Percentiles rank a stretch among this genome's conserved stretches.
phyloP scores from a whole-genome alignment of 2,888 invertebrate species.

The Euproctis similis region DNA sequence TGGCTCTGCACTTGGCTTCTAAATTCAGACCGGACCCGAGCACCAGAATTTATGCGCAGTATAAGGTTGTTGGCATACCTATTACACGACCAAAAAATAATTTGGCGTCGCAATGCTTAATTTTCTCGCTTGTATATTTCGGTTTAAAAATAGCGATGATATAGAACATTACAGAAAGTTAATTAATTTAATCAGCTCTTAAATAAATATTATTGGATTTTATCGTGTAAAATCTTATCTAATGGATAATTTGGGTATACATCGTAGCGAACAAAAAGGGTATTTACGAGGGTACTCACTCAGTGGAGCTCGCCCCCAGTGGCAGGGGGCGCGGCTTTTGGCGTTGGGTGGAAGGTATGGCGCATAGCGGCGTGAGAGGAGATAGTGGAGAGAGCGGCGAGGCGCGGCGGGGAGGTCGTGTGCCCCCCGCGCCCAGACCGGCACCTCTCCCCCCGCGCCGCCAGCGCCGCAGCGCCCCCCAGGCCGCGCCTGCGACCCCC shows the following conservation, averaged over 20 bases:
- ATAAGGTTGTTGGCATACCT: too few species aligned
- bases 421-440: neutral
- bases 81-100: too few species aligned
- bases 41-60: too few species aligned
- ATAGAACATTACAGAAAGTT: too few species aligned
- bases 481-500: slow-evolving; percentile 35
- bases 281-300: slow-evolving; percentile 37
- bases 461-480: slow-evolving; percentile 37
- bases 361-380: slow-evolving; percentile 14
- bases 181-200: too few species aligned
- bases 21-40: too few species aligned
- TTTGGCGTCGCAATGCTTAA: too few species aligned
- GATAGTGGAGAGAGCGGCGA: slow-evolving; percentile 17
- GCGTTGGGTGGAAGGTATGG: slow-evolving; percentile 17
- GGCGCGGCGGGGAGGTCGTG: slow-evolving; percentile 19
- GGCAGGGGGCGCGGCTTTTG: slow-evolving; percentile 10
- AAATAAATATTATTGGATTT: too few species aligned
- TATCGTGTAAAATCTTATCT: too few species aligned
- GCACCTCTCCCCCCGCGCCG: slow-evolving; percentile 11
- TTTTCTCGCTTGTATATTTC: too few species aligned
- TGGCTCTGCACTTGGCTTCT: too few species aligned
- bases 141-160: too few species aligned
- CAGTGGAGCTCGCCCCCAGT: slow-evolving; percentile 30
- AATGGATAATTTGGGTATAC: neutral
- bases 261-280: neutral